A percentile compares a stretch with the other conserved stretches of the same genome.
These are phyloP conservation scores for Leucophenga maculata DNA, from an alignment of 2,888 invertebrate species.

Conservation along the genomic window DNA sequence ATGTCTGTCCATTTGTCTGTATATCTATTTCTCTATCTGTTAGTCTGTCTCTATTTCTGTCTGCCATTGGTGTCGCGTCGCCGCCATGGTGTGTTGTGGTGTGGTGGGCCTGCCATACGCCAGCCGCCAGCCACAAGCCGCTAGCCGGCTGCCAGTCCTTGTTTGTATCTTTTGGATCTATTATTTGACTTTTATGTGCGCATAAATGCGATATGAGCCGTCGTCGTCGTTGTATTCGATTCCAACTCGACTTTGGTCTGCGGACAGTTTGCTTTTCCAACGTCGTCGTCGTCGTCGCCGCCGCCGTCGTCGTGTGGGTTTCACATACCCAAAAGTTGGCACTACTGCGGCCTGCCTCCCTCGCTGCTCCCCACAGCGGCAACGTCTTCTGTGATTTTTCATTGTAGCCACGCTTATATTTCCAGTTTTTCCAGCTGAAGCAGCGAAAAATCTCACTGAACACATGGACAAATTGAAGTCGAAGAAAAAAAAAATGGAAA, in stretches of 20 bases:
- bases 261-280: not conserved
- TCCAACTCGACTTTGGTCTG: not conserved
- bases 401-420: not conserved
- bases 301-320: slow-evolving; percentile 12
- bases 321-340: slow-evolving; percentile 2
- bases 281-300: slow-evolving; percentile 7
- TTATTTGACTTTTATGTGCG: slow-evolving; percentile 67
- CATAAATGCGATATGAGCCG: slow-evolving; percentile 56
- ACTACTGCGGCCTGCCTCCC: too few species aligned
- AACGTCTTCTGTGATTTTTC: not conserved
- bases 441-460: not conserved
- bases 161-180: slow-evolving; percentile 63
- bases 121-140: not conserved
- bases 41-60: not conserved
- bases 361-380: not conserved
- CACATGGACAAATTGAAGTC: slow-evolving; percentile 15
- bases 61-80: not conserved
- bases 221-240: not conserved
- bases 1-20: not conserved
- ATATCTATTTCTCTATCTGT: not conserved
- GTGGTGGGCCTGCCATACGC: too few species aligned
- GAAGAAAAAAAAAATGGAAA: not conserved
- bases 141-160: slow-evolving; percentile 7
- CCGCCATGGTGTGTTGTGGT: too few species aligned
- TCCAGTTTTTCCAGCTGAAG: slow-evolving; percentile 22